Evolutionary conservation across 2,797 vertebrate species (phyloP), one percentile per base, ranked within the genome.

Genomic region (Diceros bicornis): DNA sequence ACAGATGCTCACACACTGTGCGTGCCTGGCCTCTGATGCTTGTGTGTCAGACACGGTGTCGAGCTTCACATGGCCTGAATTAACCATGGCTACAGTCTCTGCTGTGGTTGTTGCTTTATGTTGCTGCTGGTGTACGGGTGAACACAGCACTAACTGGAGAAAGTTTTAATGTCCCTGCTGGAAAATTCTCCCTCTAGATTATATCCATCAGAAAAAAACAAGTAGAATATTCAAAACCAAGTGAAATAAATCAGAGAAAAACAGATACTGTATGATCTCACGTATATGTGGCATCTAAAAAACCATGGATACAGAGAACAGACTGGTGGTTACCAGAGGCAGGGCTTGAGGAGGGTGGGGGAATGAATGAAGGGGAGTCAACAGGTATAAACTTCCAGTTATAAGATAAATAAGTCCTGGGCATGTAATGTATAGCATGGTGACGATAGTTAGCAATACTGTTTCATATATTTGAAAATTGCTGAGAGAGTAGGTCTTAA

Each of bases 1-100:
- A 9, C 37, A 77, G 82, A 72, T 79, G 50, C 81, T 75, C 32
- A 2, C 4, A 21, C 10, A 0, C 37, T 25, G n/a, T 9, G 32
- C 1, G 7, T 32, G 52, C 64, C 41, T n/a, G 29, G 44, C 61
- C 47, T 68, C 29, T 16, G 34, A 37, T 0, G 2, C n/a, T 7
- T 57, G 41, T 17, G 9, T 21, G 41, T 69, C 3, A 3, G 32
- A 8, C 0, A 0, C 29, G 0, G 25, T 10, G 4, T 29, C 55
- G 47, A 57, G 83, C 47, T 27, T 62, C 21, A 16, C 14, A 2
- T 25, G 75, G 78, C 91, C 78, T 41, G 66, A 61, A 4, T 25
- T 52, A 83, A 44, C 91, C 41, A 37, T 66, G 85, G 50, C 44
- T 14, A 6, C 5, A 0, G 59, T 4, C 4, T 21, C 44, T 29